A percentile compares a stretch with the other conserved stretches of the same genome.
Evolutionary conservation across 2,113 vertebrate genomes (phyloP).

Genomic region (Poicephalus meyeri): DNA sequence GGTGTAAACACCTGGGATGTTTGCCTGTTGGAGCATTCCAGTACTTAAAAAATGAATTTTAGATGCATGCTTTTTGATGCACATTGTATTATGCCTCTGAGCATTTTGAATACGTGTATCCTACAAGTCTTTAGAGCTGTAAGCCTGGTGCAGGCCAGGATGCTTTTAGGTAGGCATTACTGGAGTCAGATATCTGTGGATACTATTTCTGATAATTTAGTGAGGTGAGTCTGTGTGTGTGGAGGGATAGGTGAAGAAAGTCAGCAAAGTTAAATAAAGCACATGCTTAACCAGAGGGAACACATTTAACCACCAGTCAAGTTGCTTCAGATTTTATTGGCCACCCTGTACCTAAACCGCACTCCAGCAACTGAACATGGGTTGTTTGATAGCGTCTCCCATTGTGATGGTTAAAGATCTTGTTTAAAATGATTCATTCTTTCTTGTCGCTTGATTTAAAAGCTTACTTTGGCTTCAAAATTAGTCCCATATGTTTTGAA

Average conservation of each 20-base stretch:
- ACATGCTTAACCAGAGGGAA: background rate
- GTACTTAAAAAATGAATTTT: background rate
- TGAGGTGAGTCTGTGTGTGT: background rate
- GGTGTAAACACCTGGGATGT: background rate
- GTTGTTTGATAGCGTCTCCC: slow-evolving; percentile 44
- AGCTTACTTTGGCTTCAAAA: slow-evolving; percentile 70
- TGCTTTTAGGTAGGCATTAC: background rate
- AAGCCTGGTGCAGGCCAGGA: background rate
- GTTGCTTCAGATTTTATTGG: slow-evolving; percentile 2
- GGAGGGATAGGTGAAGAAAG: background rate
- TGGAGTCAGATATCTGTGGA: background rate
- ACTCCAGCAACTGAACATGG: background rate
- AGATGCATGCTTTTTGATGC: background rate
- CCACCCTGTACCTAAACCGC: background rate
- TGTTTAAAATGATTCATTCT: slow-evolving; percentile 68
- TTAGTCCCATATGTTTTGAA: slow-evolving; percentile 74
- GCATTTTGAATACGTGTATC: background rate
- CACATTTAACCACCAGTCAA: background rate
- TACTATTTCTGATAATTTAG: background rate
- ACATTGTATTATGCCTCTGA: background rate
- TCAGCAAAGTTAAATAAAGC: background rate
- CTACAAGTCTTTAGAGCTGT: background rate
- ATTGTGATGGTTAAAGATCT: slow-evolving; percentile 72
- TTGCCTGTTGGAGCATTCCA: background rate
- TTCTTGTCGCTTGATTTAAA: slow-evolving; percentile 66